phyloP scores from a whole-genome alignment of 2,113 vertebrate species.

The Ctenomys sociabilis region DNA sequence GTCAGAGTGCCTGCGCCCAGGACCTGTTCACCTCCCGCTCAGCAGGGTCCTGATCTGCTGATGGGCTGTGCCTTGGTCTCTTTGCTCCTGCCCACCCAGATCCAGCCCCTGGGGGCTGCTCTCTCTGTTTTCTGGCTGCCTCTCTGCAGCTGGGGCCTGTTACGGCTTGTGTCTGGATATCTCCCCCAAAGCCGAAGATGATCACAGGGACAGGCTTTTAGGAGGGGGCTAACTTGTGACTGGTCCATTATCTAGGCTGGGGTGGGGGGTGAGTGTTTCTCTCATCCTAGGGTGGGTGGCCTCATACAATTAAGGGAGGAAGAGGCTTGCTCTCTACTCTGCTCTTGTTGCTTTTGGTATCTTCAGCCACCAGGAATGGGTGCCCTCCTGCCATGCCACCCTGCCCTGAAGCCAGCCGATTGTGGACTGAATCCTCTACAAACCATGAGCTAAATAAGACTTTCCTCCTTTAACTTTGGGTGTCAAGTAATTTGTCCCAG shows the following conservation, averaged over 20 bases:
- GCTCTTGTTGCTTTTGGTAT: not conserved
- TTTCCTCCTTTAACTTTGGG: not conserved
- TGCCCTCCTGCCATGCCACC: not conserved
- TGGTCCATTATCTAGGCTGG: not conserved
- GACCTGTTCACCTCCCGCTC: not conserved
- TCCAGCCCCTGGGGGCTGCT: not conserved
- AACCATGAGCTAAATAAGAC: not conserved
- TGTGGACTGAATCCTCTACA: not conserved
- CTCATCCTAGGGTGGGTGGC: no score
- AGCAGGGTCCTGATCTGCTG: not conserved
- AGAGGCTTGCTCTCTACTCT: not conserved
- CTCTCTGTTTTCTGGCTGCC: not conserved
- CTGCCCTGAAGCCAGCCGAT: not conserved
- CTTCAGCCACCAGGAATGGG: not conserved
- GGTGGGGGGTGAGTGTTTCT: not conserved
- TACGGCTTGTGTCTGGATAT: not conserved
- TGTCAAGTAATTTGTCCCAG: not conserved
- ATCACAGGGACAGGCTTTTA: no score
- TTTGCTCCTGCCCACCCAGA: not conserved
- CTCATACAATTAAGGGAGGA: no score
- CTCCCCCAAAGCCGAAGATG: no score
- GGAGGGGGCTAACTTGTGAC: not conserved
- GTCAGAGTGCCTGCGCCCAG: rapidly evolving
- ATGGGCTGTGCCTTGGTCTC: not conserved
- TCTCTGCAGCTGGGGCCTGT: not conserved